Base-by-base conservation (phyloP, 2,113 vertebrate genomes). In the Blennius ocellaris region DNA sequence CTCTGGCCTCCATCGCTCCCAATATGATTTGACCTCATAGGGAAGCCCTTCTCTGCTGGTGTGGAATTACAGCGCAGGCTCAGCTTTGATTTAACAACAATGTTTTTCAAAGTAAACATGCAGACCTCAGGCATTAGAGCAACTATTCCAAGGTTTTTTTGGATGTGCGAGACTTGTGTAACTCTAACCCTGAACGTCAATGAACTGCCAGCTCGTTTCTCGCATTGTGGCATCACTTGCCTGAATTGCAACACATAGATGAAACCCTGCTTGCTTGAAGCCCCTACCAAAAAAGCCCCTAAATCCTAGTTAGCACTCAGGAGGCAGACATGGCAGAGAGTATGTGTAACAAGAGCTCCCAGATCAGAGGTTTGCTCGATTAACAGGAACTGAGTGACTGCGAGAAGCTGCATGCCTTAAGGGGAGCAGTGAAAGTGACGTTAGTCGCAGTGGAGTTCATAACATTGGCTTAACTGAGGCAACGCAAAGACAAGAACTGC, bases 331-430 rank as follows among this genome's bases (percentile, higher is more conserved):
- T 50, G 44, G 51, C 69, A 47, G 50, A 9, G 2, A 14, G 37
- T 60, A 52, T 73, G 53, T 77, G 75, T 68, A 79, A 81, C 65
- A 49, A 56, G 78, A 84, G 57, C 76, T 36, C 49, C 37, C 38
- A 73, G 44, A 80, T 83, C 70, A 87, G 70, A 71, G 59, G 60
- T 73, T 76, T 15, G 4, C 36, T 36, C 60, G 50, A 85, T 87
- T 78, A 87, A 37, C 56, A 72, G 70, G 55, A 5, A 54, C 7
- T 73, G 67, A 79, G 41, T 76, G 79, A 82, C 61, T 38, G 41
- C 41, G 2, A 76, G 66, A 77, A 52, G 56, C 21, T 40, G 53
- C 58, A 36, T 43, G 54, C 15, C 14, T 64, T 30, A 39, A 40
- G 40, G 39, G 10, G 17, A 76, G 37, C 30, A 60, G 43, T 41